Evolutionary conservation across 2,888 invertebrate species (phyloP).

Genomic region (Eutolmus rufibarbis): DNA sequence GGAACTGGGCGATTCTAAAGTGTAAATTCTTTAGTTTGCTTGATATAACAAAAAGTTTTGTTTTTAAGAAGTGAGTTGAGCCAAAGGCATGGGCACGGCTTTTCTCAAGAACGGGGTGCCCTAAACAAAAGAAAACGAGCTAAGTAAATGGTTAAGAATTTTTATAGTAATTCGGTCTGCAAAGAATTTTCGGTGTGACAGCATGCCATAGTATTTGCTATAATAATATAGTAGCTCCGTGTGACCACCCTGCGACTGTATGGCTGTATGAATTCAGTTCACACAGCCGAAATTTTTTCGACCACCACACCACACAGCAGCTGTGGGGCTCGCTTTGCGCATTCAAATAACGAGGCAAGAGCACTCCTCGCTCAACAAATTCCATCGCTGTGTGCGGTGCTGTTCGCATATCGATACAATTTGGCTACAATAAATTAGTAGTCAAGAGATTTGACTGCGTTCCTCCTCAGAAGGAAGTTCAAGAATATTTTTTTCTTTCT

Average conservation of each 20-base stretch:
- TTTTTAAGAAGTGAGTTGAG: not conserved
- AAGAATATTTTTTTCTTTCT: not conserved
- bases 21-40: not conserved
- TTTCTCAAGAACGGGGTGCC: not conserved
- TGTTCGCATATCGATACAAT: slow-evolving; percentile 16
- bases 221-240: not conserved
- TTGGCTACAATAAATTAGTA: not conserved
- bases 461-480: not conserved
- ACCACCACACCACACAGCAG: not conserved
- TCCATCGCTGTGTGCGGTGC: not conserved
- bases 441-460: not conserved
- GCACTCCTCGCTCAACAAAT: slow-evolving; percentile 2
- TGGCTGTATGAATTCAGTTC: not conserved
- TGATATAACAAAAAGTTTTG: not conserved
- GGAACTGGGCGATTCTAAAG: not conserved
- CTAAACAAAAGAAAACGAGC: not conserved
- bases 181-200: slow-evolving; percentile 25
- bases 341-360: not conserved
- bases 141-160: not conserved
- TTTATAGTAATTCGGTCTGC: not conserved
- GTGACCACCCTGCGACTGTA: not conserved
- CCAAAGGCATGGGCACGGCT: not conserved
- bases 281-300: slow-evolving; percentile 7
- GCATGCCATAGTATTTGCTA: not conserved
- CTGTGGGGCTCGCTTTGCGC: not conserved